phyloP scores from a whole-genome alignment of 2,113 vertebrate species.

The Pachyramphus minor region DNA sequence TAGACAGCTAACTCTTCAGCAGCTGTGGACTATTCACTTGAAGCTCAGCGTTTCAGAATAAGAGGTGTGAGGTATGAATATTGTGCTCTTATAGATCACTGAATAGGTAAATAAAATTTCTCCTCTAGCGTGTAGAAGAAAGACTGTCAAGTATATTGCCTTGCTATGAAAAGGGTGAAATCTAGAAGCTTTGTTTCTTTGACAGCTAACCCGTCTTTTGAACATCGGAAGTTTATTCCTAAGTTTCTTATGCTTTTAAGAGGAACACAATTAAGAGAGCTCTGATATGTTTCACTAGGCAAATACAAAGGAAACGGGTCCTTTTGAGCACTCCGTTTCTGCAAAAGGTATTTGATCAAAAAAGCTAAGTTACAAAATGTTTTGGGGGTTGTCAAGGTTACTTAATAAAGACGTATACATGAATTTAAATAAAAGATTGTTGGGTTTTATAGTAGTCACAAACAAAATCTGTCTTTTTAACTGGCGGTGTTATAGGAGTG shows the following conservation, averaged over 20 bases:
- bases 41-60: conserved; percentile 24
- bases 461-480: conserved; percentile 36
- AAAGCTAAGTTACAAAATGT: conserved; percentile 36
- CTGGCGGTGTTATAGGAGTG: not conserved
- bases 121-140: not conserved
- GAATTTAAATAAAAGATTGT: conserved; percentile 41
- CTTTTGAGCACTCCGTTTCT: conserved; percentile 26
- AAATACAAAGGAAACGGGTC: conserved; percentile 37
- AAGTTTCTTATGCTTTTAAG: conserved; percentile 30
- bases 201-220: conserved; percentile 45
- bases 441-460: conserved; percentile 1
- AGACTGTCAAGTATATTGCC: conserved; percentile 2
- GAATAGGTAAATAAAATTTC: conserved; percentile 57
- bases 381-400: conserved; percentile 24
- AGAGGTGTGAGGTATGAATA: not conserved
- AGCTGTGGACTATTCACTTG: conserved; percentile 9
- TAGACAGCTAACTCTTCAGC: not conserved
- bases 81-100: conserved; percentile 14
- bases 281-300: conserved; percentile 67
- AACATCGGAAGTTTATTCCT: conserved; percentile 47
- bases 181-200: conserved; percentile 50
- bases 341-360: conserved; percentile 28
- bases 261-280: conserved; percentile 53
- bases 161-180: conserved; percentile 29
- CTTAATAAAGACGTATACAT: conserved; percentile 14